Evolutionary conservation across 2,888 invertebrate genomes (phyloP).

Genomic region (Eurois occulta): DNA sequence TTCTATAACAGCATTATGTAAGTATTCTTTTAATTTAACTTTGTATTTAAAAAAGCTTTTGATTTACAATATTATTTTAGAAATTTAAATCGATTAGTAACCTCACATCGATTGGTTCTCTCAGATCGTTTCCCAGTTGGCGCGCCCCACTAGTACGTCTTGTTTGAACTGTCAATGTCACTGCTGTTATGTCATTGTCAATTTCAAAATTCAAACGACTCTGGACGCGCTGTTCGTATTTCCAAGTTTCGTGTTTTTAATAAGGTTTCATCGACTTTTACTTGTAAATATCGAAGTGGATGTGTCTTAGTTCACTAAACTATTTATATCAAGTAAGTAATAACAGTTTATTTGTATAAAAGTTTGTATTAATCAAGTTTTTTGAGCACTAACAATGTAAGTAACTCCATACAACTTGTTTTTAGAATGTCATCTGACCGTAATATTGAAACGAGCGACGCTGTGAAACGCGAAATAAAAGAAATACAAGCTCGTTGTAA

Average conservation of each 20-base stretch:
- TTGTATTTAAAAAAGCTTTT: not conserved
- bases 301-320: constrained; percentile 17
- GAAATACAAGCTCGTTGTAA: constrained; percentile 76
- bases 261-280: constrained; percentile 1
- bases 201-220: constrained; percentile 48
- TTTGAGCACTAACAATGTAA: not conserved
- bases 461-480: constrained; percentile 79
- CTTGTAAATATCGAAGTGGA: constrained; percentile 20
- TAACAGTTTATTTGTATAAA: not conserved
- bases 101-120: constrained; percentile 16
- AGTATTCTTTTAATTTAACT: constrained; percentile 69
- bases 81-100: constrained; percentile 34
- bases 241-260: not conserved
- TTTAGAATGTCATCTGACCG: constrained; percentile 76
- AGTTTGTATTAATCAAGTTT: not conserved
- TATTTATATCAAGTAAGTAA: constrained; percentile 51
- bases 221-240: constrained; percentile 13
- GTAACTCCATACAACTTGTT: constrained; percentile 38
- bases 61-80: not conserved
- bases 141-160: constrained; percentile 38
- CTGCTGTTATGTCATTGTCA: constrained; percentile 22
- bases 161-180: constrained; percentile 38
- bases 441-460: constrained; percentile 75
- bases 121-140: rapidly evolving
- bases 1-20: constrained; percentile 92